A percentile compares a stretch with the other conserved stretches of the same genome.
Evolutionary conservation across 1,140 invertebrate species (phyloP).

Genomic region (Helicoverpa armigera): DNA sequence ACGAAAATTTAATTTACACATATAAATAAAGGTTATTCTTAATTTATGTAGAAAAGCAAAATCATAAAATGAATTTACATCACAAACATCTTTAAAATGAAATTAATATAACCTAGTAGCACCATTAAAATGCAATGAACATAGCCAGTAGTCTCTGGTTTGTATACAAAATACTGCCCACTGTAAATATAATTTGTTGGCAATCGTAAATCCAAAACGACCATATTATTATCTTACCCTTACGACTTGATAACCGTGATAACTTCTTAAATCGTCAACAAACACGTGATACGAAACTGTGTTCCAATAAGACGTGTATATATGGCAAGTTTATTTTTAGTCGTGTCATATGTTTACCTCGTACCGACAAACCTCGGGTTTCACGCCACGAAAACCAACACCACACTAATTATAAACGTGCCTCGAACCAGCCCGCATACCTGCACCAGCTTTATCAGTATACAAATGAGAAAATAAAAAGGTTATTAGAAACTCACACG

Average conservation of each 20-base stretch:
- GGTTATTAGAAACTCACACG: conserved; percentile 83
- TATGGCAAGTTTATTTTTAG: conserved; percentile 58
- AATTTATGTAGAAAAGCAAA: too few relatives aligned
- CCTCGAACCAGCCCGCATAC: conserved; percentile 47
- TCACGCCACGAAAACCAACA: conserved; percentile 54
- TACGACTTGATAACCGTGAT: conserved; percentile 13
- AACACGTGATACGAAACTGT: conserved; percentile 46
- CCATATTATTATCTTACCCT: not conserved
- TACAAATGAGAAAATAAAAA: conserved; percentile 67
- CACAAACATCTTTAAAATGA: too few relatives aligned
- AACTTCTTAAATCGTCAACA: conserved; percentile 8
- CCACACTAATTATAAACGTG: conserved; percentile 55
- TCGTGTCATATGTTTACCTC: conserved; percentile 65
- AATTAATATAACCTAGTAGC: too few relatives aligned
- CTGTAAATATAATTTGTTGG: not conserved
- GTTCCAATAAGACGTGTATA: conserved; percentile 54
- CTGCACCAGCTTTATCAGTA: conserved; percentile 55
- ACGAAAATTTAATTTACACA: too few relatives aligned
- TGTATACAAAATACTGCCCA: conserved; percentile 3
- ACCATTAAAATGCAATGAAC: too few relatives aligned
- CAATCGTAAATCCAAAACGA: not conserved
- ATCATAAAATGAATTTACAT: too few relatives aligned
- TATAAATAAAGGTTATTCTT: too few relatives aligned
- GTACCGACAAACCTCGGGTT: conserved; percentile 35
- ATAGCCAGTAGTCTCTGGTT: not conserved